Base-by-base conservation (phyloP, 2,888 invertebrate genomes). In the Rapana venosa region DNA sequence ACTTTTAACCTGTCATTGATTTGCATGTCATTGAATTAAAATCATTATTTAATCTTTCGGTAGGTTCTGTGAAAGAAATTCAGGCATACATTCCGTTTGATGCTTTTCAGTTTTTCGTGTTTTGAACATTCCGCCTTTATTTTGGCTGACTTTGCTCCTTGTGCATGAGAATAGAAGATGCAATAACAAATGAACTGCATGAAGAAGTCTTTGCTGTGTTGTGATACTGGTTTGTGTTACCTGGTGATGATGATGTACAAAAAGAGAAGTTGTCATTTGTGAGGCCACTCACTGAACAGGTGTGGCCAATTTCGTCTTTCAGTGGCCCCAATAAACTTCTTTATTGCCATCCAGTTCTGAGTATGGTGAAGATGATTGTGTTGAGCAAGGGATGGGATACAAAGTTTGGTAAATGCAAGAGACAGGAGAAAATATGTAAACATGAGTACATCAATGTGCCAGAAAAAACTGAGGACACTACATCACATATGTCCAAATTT, bases 221-320 rank as follows among this genome's bases (percentile, higher is more conserved):
- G 81, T 83, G 81, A 83, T 83, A 83, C 36, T 36, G 30, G 35
- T 79, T 32, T 35, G 35, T 83, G 81, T 83, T 83, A 47, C 47
- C 8, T 83, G 81, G 81, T 83, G 81, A 47, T 47, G 77, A 20
- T 79, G 47, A 66, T 66, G 81, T 47, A 47, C 47, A 6, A 47
- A 8, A 83, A 83, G 81, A 83, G 15, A 20, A 79, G 15, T 79
- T 30, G 32, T 79, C 47, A 15, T 47, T 30, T 13, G 36, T 47
- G 79, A 79, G 81, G 81, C 81, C 81, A 47, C 36, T 26, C 36
- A 22, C 30, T 11, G 74, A 26, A 74, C 74, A n/a, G 13, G 81
- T 47, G 13, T 47, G 30, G 47, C 36, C n/a, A 83, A 47, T 83
- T 83, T 83, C 81, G 81, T 83, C 81, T 83, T 83, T 83, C 81